Evolutionary conservation across 2,888 invertebrate genomes (phyloP).

Genomic region (Callinectes sapidus): DNA sequence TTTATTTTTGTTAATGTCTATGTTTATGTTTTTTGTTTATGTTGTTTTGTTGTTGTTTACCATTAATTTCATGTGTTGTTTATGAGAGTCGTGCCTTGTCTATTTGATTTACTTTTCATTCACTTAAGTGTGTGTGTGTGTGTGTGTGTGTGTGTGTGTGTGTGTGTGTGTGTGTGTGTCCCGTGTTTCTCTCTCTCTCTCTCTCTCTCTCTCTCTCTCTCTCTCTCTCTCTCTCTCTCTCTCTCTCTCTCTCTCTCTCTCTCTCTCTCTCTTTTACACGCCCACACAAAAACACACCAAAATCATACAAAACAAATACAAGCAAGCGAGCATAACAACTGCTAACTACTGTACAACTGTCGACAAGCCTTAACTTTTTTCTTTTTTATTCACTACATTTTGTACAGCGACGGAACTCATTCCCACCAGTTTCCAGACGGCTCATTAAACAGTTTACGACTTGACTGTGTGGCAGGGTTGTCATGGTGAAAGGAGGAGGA

Average conservation of each 20-base stretch:
- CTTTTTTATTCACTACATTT: background rate
- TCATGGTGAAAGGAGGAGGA: conserved; percentile 8
- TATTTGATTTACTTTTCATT: too few species aligned
- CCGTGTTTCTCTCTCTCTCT: background rate
- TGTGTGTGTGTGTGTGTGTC: background rate
- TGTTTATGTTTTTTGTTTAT: too few species aligned
- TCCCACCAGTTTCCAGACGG: background rate
- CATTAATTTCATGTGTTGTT: background rate
- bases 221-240: background rate
- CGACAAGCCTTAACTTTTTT: background rate
- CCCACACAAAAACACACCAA: background rate
- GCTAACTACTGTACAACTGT: background rate
- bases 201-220: background rate
- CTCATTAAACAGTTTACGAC: conserved; percentile 21
- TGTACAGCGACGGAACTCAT: background rate
- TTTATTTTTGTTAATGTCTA: background rate
- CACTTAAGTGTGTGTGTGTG: too few species aligned
- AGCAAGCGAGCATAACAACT: background rate
- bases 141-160: too few species aligned
- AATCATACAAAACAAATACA: background rate
- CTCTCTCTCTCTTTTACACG: background rate
- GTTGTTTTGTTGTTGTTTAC: background rate
- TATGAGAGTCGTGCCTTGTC: too few species aligned
- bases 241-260: background rate
- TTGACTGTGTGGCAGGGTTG: background rate